A percentile compares a stretch with the other conserved stretches of the same genome.
Conservation (phyloP, 2,888 invertebrate species). For the Ennomos quercinarius region DNA sequence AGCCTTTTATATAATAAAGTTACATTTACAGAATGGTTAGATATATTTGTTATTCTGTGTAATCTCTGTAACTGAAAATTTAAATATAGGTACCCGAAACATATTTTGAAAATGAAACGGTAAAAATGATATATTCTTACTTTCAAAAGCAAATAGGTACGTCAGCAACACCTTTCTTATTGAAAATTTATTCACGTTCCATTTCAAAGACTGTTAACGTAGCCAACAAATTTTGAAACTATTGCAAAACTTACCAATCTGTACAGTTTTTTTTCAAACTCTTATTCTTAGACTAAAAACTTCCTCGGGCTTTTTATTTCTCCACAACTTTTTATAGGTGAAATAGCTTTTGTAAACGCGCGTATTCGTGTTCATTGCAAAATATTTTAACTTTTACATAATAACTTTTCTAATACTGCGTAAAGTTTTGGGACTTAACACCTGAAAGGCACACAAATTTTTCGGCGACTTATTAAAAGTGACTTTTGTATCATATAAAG, state of each 20-base stretch:
- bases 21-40: background rate
- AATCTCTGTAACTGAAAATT: too few relatives aligned
- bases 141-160: conserved; percentile 43
- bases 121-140: conserved; percentile 11
- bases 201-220: conserved; percentile 56
- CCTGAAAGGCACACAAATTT: background rate
- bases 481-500: too few relatives aligned
- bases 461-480: too few relatives aligned
- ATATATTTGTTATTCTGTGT: too few relatives aligned
- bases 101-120: too few relatives aligned
- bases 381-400: conserved; percentile 15
- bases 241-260: conserved; percentile 60
- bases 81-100: too few relatives aligned
- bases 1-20: too few relatives aligned
- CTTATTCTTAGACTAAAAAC: conserved; percentile 20
- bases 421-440: background rate
- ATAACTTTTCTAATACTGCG: conserved; percentile 3
- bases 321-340: conserved; percentile 47
- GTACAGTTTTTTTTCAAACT: conserved; percentile 52
- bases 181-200: conserved; percentile 62
- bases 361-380: conserved; percentile 17
- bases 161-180: conserved; percentile 49
- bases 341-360: conserved; percentile 19
- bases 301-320: conserved; percentile 22
- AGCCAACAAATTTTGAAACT: conserved; percentile 59